Percentiles rank a stretch among this genome's conserved stretches.
These are phyloP conservation scores for Atta cephalotes DNA, from an alignment of 1,140 invertebrate species.

Conservation along the genomic window DNA sequence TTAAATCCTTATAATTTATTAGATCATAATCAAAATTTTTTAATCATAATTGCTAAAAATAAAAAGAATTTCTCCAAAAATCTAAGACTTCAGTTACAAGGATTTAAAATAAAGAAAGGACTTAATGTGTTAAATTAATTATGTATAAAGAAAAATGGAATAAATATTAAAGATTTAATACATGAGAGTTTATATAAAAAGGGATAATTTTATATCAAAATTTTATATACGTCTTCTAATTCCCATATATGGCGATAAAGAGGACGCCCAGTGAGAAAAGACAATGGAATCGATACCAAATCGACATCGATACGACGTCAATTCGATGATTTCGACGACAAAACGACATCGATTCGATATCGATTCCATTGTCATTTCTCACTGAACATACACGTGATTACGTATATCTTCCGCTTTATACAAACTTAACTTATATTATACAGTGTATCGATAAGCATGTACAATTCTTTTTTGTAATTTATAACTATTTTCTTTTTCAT, in stretches of 20 bases:
- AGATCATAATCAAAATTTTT: no score
- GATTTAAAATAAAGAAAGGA: no score
- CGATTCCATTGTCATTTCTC: no score
- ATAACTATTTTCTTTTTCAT: background rate
- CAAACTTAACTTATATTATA: conserved; percentile 51
- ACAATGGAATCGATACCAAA: no score
- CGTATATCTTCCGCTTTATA: conserved; percentile 32
- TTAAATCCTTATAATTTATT: no score
- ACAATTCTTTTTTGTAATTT: conserved; percentile 42
- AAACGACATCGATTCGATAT: no score
- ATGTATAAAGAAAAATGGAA: background rate
- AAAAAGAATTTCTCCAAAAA: no score
- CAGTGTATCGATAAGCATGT: background rate
- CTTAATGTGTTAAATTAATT: background rate
- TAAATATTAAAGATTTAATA: conserved; percentile 17
- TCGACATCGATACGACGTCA: no score
- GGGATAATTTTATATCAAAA: conserved; percentile 81
- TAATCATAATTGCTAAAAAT: no score
- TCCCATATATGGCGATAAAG: background rate
- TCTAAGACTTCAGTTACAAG: no score
- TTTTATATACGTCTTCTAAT: conserved; percentile 73
- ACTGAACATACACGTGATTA: background rate
- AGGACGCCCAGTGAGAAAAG: no score
- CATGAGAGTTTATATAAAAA: conserved; percentile 63
- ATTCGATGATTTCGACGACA: no score